Base-by-base conservation (phyloP, 2,888 invertebrate species). In the Ptychoptera albimana region DNA sequence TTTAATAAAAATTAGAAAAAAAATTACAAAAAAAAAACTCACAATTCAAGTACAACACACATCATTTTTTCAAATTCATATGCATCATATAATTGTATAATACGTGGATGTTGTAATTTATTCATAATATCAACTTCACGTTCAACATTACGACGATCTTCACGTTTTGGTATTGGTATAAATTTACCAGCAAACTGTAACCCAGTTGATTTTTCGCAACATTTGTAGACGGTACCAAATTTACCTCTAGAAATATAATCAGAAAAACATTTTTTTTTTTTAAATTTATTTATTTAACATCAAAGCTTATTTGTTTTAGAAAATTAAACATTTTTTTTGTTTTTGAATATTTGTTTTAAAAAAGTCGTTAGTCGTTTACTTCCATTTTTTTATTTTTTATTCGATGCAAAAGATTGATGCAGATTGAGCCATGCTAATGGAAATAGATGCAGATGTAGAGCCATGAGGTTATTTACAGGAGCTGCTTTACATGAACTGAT, bases 31-130 rank as follows among this genome's bases (percentile, higher is more conserved):
- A 4, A 11, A 2, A 12, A n/a, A 15, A 15, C 92, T 84, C 71
- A 99, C 98, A 98, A 73, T 75, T 98, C 98, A 51, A 97, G 75
- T 52, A 98, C 83, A 55, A 99, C 88, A 68, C 93, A 91, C 81
- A 97, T 93, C 60, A 87, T 83, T 67, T 86, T 86, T 54, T 82
- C 81, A 68, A 82, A 82, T 66, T 94, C 94, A 65, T 91, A 96
- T 10, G 96, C 93, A 59, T 97, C 98, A 65, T 94, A 98, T 38
- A 99, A 76, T 65, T 97, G 97, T 56, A 97, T 88, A 42, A 99
- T 79, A 50, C 94, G 70, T 30, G 93, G 93, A 70, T 98, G 97
- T 57, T 93, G 85, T 45, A 98, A 74, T 51, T 80, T 71, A 59
- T 88, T 76, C 96, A 98, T 97, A 56, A 98, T 91, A 54, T 94